Conservation (phyloP, 2,888 invertebrate genomes). For the Conus canariensis region DNA sequence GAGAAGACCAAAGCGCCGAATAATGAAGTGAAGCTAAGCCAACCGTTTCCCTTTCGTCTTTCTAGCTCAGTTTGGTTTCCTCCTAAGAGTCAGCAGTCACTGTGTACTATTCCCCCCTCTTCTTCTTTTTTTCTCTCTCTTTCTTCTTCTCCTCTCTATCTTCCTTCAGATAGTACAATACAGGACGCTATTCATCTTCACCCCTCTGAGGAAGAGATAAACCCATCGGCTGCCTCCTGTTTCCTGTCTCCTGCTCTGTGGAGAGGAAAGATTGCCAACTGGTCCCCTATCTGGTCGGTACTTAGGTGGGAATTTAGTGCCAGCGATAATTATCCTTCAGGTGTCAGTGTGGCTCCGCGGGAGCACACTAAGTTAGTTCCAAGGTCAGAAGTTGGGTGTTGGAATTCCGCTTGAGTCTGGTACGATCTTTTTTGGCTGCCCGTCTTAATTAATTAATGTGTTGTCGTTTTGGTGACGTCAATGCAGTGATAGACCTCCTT, state of each 20-base stretch:
- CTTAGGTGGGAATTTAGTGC: background rate
- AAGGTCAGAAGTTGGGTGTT: background rate
- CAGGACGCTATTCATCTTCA: too few relatives aligned
- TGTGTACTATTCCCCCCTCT: background rate
- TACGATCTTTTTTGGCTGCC: background rate
- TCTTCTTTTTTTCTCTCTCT: background rate
- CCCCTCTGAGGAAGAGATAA: too few relatives aligned
- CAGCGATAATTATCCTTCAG: background rate
- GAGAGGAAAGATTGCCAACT: background rate
- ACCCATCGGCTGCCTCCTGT: background rate
- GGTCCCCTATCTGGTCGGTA: background rate
- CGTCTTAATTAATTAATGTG: background rate
- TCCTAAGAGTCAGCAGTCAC: too few relatives aligned
- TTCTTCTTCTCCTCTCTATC: background rate
- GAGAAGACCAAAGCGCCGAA: too few relatives aligned
- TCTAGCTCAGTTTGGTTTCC: background rate
- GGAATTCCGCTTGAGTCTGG: background rate
- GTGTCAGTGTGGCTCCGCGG: background rate
- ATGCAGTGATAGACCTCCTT: background rate
- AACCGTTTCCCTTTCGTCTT: background rate
- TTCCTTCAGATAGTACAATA: background rate
- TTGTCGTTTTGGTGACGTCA: background rate
- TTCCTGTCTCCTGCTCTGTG: background rate
- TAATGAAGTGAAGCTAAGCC: too few relatives aligned
- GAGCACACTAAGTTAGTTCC: background rate